Evolutionary conservation across 2,888 invertebrate species (phyloP).

Genomic region (Serripes groenlandicus): DNA sequence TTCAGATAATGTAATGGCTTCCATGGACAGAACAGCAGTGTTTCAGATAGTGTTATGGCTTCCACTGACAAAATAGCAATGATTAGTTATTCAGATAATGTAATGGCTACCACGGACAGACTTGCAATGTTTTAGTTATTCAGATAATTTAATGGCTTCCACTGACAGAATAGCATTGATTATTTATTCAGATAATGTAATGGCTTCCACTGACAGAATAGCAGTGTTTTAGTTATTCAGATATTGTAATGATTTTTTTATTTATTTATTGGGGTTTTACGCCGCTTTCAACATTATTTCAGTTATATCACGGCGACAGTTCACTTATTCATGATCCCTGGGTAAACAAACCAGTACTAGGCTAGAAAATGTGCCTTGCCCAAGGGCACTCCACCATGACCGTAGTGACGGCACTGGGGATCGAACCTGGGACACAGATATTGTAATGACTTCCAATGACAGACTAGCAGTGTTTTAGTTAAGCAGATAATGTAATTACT

Average conservation of each 20-base stretch:
- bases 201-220: conserved; percentile 83
- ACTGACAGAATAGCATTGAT: neutral
- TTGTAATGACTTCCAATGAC: neutral
- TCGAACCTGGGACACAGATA: too few species aligned
- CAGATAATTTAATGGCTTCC: neutral
- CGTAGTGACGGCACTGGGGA: too few species aligned
- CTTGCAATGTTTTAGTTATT: conserved; percentile 85
- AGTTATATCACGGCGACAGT: too few species aligned
- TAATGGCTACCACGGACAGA: conserved; percentile 24
- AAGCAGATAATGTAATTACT: too few species aligned
- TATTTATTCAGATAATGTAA: conserved; percentile 21
- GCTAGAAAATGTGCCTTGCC: too few species aligned
- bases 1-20: neutral
- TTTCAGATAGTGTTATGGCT: conserved; percentile 64
- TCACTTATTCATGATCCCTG: too few species aligned
- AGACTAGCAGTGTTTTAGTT: neutral
- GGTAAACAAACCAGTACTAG: too few species aligned
- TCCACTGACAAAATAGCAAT: too few species aligned
- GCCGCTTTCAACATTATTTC: too few species aligned
- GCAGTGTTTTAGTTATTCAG: conserved; percentile 86
- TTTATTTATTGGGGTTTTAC: too few species aligned
- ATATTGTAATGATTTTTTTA: too few species aligned
- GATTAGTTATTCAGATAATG: neutral
- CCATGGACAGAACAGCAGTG: conserved; percentile 79
- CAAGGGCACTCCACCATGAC: too few species aligned